phyloP scores from a whole-genome alignment of 2,113 vertebrate genomes.

The Rhinopomastus cyanomelas region DNA sequence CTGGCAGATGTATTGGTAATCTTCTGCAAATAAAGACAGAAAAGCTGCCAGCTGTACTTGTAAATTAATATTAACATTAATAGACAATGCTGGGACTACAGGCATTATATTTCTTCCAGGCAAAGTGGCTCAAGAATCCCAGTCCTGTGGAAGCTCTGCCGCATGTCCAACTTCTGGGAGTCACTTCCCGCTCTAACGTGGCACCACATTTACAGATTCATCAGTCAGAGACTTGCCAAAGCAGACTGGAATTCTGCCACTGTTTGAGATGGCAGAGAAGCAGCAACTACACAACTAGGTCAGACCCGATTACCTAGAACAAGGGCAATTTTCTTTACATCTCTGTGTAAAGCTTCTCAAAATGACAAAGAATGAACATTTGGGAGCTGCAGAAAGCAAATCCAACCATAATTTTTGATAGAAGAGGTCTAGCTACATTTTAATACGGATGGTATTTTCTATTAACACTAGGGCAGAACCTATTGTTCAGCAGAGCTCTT shows the following conservation, averaged over 20 bases:
- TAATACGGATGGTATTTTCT: slow-evolving; percentile 48
- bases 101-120: neutral
- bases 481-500: slow-evolving; percentile 26
- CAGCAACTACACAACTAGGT: neutral
- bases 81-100: neutral
- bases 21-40: slow-evolving; percentile 21
- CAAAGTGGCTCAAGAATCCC: neutral
- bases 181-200: neutral
- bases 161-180: neutral
- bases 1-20: neutral
- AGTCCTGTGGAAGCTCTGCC: neutral
- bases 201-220: slow-evolving; percentile 1
- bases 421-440: slow-evolving; percentile 36
- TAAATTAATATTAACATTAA: slow-evolving; percentile 13
- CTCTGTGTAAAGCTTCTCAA: neutral
- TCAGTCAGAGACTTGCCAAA: neutral
- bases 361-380: neutral
- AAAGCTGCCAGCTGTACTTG: neutral
- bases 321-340: slow-evolving; percentile 46
- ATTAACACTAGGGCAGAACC: slow-evolving; percentile 36
- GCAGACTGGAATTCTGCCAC: slow-evolving; percentile 42
- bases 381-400: neutral
- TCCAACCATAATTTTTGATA: neutral
- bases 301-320: slow-evolving; percentile 33
- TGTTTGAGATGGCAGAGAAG: slow-evolving; percentile 19